Evolutionary conservation across 1,140 invertebrate species (phyloP), one percentile per base, ranked within the genome.

Genomic region (Hydropsyche tenuis): DNA sequence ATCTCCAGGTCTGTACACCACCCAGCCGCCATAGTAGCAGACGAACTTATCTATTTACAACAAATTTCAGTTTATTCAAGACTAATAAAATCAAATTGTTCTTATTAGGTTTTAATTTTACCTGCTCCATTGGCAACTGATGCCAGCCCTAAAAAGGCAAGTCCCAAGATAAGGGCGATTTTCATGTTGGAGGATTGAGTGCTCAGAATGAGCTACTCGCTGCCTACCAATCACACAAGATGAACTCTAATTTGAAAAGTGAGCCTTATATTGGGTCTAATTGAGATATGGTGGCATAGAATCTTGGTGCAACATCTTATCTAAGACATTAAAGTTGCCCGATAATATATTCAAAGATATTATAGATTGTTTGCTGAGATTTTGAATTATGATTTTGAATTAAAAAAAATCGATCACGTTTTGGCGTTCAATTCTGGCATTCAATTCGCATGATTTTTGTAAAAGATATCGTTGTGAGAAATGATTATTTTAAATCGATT

Each of bases 1-100:
- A 63, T 84, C 80, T 12, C 85, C 89, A 0, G 80, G 84, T 45
- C 92, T 85, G 79, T 93, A 93, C 1, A 88, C 87, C 0, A 91
- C 87, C 92, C 92, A 94, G n/a, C 88, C 90, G 0, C 90, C 91
- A 75, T 88, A 89, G 80, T 93, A 94, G 78, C 92, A 93, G 0
- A 91, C 81, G 9, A 92, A 79, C 66, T 84, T 79, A 69, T 88
- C 88, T 87, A 77, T 51, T 80, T 76, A 70, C 75, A 78, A 60
- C 72, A 79, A 4, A 37, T 4, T 37, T 3, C 30, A 4, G 9
- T 37, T 37, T 37, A 4, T 37, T 37, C 9, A 3, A 4, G 3
- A 4, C 30, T 4, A 4, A 37, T 37, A 4, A 37, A 4, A 37
- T 37, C 9, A 37, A 37, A 4, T 37, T 37, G 3, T 3, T 37